phyloP scores from a whole-genome alignment of 2,113 vertebrate species.

The Psittacula cyanocephala region DNA sequence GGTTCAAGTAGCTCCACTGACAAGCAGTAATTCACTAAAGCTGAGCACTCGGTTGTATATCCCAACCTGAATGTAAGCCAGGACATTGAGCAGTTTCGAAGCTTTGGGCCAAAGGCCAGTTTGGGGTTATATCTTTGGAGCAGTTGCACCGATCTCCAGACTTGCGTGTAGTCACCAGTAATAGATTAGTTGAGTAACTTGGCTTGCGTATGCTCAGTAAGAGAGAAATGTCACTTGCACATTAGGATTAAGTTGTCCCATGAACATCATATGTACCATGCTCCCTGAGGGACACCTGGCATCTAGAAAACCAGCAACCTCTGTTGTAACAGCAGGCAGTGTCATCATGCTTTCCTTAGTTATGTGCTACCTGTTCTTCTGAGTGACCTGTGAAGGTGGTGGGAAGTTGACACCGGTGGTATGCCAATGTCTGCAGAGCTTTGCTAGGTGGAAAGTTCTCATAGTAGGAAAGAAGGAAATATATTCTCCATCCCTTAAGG shows the following conservation, averaged over 20 bases:
- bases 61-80: conserved; percentile 5
- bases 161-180: neutral
- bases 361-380: neutral
- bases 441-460: neutral
- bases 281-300: neutral
- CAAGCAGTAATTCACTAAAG: conserved; percentile 10
- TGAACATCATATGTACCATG: neutral
- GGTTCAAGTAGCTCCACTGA: neutral
- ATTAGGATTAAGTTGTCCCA: neutral
- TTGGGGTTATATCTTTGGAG: conserved; percentile 1
- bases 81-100: neutral
- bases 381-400: neutral
- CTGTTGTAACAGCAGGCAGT: neutral
- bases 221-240: neutral
- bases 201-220: neutral
- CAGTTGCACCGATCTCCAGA: neutral
- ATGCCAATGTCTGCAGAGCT: neutral
- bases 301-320: neutral
- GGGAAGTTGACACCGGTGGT: neutral
- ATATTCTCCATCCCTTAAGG: neutral
- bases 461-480: neutral
- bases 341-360: neutral
- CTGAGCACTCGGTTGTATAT: neutral
- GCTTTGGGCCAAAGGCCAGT: neutral
- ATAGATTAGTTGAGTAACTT: neutral